phyloP scores from a whole-genome alignment of 2,113 vertebrate species.

The Solenodon paradoxus region DNA sequence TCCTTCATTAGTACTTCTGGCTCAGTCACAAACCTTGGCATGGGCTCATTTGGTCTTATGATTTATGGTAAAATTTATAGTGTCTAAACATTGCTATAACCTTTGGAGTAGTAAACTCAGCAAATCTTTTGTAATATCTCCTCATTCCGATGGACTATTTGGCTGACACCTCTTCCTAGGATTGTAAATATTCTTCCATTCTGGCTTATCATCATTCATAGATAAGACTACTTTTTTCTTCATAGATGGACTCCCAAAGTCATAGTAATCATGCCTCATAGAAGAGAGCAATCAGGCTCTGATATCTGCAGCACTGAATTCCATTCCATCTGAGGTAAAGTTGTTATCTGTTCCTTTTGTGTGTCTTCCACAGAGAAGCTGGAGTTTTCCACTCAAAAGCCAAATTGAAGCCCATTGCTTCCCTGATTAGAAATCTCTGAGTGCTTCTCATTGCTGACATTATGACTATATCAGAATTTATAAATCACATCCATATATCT shows the following conservation, averaged over 20 bases:
- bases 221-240: background rate
- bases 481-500: background rate
- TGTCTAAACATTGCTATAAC: constrained; percentile 58
- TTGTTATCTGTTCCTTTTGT: background rate
- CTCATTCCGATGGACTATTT: background rate
- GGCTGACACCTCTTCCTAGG: background rate
- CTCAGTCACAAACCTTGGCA: constrained; percentile 40
- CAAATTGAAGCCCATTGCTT: background rate
- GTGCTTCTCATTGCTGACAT: background rate
- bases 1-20: constrained; percentile 60
- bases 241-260: background rate
- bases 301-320: background rate
- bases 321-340: background rate
- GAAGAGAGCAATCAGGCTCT: background rate
- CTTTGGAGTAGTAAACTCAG: constrained; percentile 57
- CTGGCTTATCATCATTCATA: background rate
- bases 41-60: constrained; percentile 54
- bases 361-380: background rate
- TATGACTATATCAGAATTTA: background rate
- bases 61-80: constrained; percentile 69
- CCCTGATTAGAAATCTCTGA: constrained; percentile 19
- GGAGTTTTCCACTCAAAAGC: background rate
- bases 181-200: constrained; percentile 36
- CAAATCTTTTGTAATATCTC: constrained; percentile 43
- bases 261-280: background rate